Base-by-base conservation (phyloP, 1,140 invertebrate genomes). In the Diploscapter pachys region DNA sequence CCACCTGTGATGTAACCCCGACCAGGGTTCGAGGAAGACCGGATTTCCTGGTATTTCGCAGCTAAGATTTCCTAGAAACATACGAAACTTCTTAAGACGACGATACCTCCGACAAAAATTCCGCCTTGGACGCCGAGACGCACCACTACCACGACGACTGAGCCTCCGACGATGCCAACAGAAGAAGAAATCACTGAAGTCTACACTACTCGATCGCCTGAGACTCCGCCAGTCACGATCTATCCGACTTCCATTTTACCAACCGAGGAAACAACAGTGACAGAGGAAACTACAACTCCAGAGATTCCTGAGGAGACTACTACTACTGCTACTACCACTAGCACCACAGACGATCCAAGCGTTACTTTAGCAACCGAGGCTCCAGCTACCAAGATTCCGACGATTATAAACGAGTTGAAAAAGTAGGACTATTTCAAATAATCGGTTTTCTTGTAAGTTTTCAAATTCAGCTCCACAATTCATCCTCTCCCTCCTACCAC, bases 71-170 rank as follows among this genome's bases (percentile, higher is more conserved):
- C 52, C 78, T 51, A 66, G 66, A 3, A 54, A 53, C n/a, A 49
- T 80, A 48, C 63, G 48, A 48, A 53, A 56, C 4, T 53, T 57
- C 8, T 55, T 79, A 54, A 80, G 73, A 62, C 74, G 48, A 78
- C 75, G 13, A 72, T 63, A 2, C 53, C 67, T 11, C 57, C 73
- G 8, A 59, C 13, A 31, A 48, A 9, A 31, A 71, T 65, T 57
- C 63, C 52, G n/a, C 62, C 68, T 53, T 77, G 63, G 65, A 76
- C 76, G 8, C 56, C 69, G 6, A 70, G 62, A 54, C 63, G 71
- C 57, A 48, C 59, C 3, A 68, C 73, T 9, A 50, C 61, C 4
- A 75, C 64, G 4, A 54, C 61, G 4, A 63, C 61, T n/a, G 57
- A 69, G 63, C 54, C 9, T 56, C 51, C 52, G 13, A 50, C 31